These are phyloP conservation scores for Metellina segmentata DNA, from an alignment of 2,888 invertebrate species.

Conservation along the genomic window DNA sequence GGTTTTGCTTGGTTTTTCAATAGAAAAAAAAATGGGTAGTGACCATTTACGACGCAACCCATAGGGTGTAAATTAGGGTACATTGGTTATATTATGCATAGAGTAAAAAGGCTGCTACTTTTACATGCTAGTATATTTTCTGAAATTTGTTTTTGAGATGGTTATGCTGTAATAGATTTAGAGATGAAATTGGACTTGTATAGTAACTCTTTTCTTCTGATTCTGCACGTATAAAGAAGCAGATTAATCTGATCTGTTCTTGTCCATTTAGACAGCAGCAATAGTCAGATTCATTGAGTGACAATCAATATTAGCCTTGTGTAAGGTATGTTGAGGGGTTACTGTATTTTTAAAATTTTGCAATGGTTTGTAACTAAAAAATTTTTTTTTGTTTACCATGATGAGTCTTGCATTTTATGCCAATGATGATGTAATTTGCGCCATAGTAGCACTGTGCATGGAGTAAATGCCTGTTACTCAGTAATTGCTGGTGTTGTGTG, in stretches of 20 bases:
- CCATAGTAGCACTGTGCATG: neutral
- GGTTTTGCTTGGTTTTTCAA: no score
- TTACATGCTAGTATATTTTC: neutral
- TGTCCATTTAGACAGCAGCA: no score
- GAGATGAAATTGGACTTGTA: no score
- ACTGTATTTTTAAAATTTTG: constrained; percentile 51
- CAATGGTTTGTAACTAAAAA: constrained; percentile 62
- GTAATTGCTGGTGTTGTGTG: constrained; percentile 14
- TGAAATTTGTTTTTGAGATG: no score
- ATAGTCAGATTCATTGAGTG: no score
- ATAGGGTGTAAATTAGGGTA: neutral
- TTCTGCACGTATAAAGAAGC: no score
- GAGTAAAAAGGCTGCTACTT: constrained; percentile 13
- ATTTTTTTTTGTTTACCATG: no score
- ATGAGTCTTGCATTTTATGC: neutral
- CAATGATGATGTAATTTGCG: constrained; percentile 26
- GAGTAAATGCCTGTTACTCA: constrained; percentile 27
- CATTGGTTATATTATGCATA: neutral
- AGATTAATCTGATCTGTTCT: no score
- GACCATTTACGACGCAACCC: no score
- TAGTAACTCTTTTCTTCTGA: no score
- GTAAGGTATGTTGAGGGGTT: constrained; percentile 34
- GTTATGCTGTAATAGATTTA: no score
- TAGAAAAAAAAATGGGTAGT: no score
- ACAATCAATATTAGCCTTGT: neutral